Percentiles rank a stretch among this genome's conserved stretches.
phyloP scores from a whole-genome alignment of 2,113 vertebrate genomes.

The Thunnus maccoyii region DNA sequence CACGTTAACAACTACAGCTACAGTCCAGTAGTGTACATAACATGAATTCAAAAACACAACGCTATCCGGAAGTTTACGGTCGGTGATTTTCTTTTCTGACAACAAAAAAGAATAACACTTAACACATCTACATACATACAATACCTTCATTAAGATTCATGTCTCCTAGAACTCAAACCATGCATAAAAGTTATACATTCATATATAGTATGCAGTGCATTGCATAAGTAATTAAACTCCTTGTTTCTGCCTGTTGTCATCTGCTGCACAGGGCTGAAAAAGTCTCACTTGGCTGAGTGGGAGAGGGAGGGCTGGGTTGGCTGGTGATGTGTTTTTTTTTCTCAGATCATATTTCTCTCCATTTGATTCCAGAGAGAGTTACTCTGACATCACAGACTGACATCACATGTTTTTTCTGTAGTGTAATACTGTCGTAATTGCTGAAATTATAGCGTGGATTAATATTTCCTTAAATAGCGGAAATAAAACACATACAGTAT shows the following conservation, averaged over 20 bases:
- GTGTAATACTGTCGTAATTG: neutral
- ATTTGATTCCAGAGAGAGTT: conserved; percentile 33
- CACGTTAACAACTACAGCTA: too few relatives aligned
- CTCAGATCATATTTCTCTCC: conserved; percentile 29
- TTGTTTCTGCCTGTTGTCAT: conserved; percentile 29
- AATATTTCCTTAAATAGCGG: neutral
- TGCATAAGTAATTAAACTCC: conserved; percentile 12
- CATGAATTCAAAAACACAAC: too few relatives aligned
- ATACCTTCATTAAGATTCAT: conserved; percentile 6
- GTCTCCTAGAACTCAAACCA: conserved; percentile 1
- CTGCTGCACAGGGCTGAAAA: conserved; percentile 19
- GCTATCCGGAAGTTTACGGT: too few relatives aligned
- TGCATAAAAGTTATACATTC: conserved; percentile 9
- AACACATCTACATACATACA: conserved; percentile 12
- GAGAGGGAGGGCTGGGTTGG: neutral
- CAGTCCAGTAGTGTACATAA: too few relatives aligned
- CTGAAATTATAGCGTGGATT: neutral
- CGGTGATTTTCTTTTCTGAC: neutral
- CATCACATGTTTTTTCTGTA: conserved; percentile 15
- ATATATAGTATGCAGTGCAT: conserved; percentile 26
- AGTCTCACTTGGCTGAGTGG: conserved; percentile 7
- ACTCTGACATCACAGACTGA: neutral
- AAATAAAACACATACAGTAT: neutral
- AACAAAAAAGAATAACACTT: neutral
- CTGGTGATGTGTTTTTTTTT: conserved; percentile 8